These are phyloP conservation scores for Cosmia trapezina DNA, from an alignment of 2,888 invertebrate species.

Conservation along the genomic window DNA sequence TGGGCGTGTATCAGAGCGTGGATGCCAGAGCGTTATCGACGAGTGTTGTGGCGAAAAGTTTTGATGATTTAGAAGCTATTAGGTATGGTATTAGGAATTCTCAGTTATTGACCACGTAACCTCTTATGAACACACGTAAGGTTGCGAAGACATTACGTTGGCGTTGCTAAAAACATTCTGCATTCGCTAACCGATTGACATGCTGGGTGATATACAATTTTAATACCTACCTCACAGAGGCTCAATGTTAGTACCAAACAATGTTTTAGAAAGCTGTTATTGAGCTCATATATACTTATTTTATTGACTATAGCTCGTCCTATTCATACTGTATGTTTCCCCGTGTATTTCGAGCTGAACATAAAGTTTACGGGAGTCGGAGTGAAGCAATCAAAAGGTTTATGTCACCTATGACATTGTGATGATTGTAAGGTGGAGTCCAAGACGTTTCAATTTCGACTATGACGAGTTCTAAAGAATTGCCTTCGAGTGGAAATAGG, in stretches of 20 bases:
- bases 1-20: too few species aligned
- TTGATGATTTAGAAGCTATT: too few species aligned
- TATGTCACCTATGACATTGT: conserved; percentile 55
- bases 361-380: conserved; percentile 49
- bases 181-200: too few species aligned
- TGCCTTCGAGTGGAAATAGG: conserved; percentile 4
- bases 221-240: background rate
- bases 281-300: too few species aligned
- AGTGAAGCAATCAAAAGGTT: conserved; percentile 52
- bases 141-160: too few species aligned
- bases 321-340: conserved; percentile 15
- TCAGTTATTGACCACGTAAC: too few species aligned
- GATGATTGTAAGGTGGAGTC: conserved; percentile 23
- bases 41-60: too few species aligned
- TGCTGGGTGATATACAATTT: too few species aligned
- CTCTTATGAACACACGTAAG: too few species aligned
- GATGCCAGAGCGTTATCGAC: background rate
- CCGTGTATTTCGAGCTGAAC: conserved; percentile 16
- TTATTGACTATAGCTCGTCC: background rate
- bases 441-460: conserved; percentile 16
- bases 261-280: too few species aligned
- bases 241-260: background rate
- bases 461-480: conserved; percentile 29
- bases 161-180: too few species aligned
- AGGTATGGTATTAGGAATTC: too few species aligned